Evolutionary conservation across 2,113 vertebrate genomes (phyloP).

Genomic region (Proterorhinus semilunaris): DNA sequence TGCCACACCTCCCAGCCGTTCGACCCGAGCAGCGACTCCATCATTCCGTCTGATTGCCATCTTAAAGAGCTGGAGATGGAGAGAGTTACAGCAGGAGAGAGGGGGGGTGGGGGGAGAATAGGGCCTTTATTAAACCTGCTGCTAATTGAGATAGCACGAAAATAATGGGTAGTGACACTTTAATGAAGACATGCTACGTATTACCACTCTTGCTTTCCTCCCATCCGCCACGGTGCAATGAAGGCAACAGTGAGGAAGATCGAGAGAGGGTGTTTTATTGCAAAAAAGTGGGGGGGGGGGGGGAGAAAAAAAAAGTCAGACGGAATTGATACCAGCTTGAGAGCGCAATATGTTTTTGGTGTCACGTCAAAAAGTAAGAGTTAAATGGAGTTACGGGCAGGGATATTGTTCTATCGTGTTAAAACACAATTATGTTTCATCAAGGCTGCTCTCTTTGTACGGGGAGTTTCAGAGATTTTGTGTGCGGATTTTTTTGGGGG

Average conservation of each 20-base stretch:
- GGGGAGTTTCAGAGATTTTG: constrained; percentile 29
- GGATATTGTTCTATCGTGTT: constrained; percentile 76
- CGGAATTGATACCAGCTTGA: constrained; percentile 69
- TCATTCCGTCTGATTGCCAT: constrained; percentile 57
- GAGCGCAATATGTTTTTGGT: constrained; percentile 75
- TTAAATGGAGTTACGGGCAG: constrained; percentile 70
- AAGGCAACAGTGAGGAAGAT: constrained; percentile 60
- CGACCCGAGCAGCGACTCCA: constrained; percentile 42
- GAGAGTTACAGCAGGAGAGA: constrained; percentile 44
- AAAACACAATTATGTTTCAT: constrained; percentile 76
- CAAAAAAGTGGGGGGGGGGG: constrained; percentile 19
- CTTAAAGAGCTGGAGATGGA: constrained; percentile 54
- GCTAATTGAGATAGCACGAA: constrained; percentile 83
- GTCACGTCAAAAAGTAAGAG: constrained; percentile 71
- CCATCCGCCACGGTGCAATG: constrained; percentile 54
- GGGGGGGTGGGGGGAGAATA: constrained; percentile 45
- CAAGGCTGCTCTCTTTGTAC: constrained; percentile 48
- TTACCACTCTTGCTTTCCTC: constrained; percentile 71
- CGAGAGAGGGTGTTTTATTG: constrained; percentile 66
- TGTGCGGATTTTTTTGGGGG: constrained; percentile 32
- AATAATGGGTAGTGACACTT: constrained; percentile 84
- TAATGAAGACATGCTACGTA: constrained; percentile 80
- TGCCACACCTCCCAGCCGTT: constrained; percentile 25
- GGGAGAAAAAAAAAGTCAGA: constrained; percentile 39
- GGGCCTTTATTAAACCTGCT: constrained; percentile 81